Evolutionary conservation across 2,113 vertebrate genomes (phyloP).

Genomic region (Ammospiza caudacuta): DNA sequence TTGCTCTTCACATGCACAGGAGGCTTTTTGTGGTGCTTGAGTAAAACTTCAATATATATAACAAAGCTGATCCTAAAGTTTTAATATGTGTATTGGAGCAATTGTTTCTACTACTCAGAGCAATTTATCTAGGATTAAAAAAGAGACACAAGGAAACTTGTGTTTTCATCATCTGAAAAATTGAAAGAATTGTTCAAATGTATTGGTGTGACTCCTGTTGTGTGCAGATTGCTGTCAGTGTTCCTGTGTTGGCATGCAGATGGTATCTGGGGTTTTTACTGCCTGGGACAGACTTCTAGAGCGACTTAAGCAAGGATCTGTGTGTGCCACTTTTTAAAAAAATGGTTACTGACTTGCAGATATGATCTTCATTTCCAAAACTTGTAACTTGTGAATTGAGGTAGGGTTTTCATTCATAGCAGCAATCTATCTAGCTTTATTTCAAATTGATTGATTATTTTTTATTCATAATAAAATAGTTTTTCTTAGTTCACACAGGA

Average conservation of each 20-base stretch:
- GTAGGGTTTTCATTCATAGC: background rate
- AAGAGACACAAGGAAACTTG: background rate
- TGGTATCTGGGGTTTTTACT: background rate
- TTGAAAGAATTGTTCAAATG: background rate
- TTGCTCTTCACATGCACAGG: background rate
- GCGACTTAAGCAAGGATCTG: background rate
- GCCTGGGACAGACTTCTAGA: background rate
- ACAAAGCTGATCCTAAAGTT: background rate
- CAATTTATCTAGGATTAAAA: background rate
- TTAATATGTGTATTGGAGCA: background rate
- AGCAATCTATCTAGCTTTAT: background rate
- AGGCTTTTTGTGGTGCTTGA: background rate
- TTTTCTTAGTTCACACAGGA: background rate
- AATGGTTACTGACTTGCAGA: background rate
- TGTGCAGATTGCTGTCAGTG: background rate
- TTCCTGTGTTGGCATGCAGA: background rate
- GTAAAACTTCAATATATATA: background rate
- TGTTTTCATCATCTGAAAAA: background rate
- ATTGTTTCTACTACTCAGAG: background rate
- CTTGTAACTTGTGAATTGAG: background rate
- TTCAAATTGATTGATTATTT: background rate
- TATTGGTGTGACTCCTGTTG: background rate
- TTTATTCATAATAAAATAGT: background rate
- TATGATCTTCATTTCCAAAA: background rate
- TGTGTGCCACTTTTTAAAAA: rapidly evolving